Percentiles rank a stretch among this genome's conserved stretches.
These are phyloP conservation scores for Drosophila ohnishii DNA, from an alignment of 1,140 invertebrate species.

Conservation along the genomic window DNA sequence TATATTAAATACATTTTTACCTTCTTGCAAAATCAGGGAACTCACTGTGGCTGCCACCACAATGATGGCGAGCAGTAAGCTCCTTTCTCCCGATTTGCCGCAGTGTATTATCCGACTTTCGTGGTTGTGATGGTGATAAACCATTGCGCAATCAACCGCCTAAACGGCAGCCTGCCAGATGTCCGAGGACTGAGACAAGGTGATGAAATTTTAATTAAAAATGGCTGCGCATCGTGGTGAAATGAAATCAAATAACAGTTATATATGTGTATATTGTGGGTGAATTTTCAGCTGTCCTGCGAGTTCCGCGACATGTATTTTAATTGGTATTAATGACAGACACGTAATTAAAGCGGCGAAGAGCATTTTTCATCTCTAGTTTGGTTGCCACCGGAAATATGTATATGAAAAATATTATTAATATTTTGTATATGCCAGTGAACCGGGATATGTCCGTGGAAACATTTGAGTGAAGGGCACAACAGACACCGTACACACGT, in stretches of 20 bases:
- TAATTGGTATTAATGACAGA: slow-evolving; percentile 26
- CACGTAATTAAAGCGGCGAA: slow-evolving; percentile 15
- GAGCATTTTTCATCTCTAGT: background rate
- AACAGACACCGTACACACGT: slow-evolving; percentile 20
- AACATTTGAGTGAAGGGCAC: slow-evolving; percentile 36
- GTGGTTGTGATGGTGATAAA: slow-evolving; percentile 37
- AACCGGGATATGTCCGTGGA: slow-evolving; percentile 23
- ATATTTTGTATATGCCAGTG: background rate
- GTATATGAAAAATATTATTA: background rate
- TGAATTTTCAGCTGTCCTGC: slow-evolving; percentile 4
- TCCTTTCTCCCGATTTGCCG: slow-evolving; percentile 27
- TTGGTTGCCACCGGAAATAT: slow-evolving; percentile 15
- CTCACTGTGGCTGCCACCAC: slow-evolving; percentile 20
- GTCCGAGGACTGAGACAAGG: slow-evolving; percentile 30
- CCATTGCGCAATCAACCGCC: slow-evolving; percentile 69
- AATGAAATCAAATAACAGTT: slow-evolving; percentile 24
- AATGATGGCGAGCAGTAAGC: slow-evolving; percentile 19
- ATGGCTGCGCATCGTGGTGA: slow-evolving; percentile 16
- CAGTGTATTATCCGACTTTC: slow-evolving; percentile 25
- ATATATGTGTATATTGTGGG: slow-evolving; percentile 7
- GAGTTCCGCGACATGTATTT: slow-evolving; percentile 27
- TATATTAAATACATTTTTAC: slow-evolving; percentile 24
- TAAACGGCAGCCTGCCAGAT: slow-evolving; percentile 55
- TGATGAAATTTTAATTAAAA: slow-evolving; percentile 65
- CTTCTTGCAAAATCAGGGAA: slow-evolving; percentile 32